A percentile compares a stretch with the other conserved stretches of the same genome.
These are phyloP conservation scores for Kuschelorhynchus macadamiae DNA, from an alignment of 2,888 invertebrate species.

Conservation along the genomic window DNA sequence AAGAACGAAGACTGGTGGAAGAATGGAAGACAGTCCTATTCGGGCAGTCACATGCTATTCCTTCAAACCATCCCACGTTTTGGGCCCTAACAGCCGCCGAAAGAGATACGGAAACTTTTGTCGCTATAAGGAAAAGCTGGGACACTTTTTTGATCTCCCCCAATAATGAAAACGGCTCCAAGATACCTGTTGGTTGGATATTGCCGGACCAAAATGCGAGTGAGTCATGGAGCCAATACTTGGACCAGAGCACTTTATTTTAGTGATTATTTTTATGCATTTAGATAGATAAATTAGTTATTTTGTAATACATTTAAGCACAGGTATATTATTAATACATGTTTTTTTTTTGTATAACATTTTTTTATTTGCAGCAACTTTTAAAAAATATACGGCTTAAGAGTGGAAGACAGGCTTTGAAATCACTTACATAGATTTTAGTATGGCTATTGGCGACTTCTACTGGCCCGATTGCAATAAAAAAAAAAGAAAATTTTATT, in stretches of 20 bases:
- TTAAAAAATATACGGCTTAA: too few relatives aligned
- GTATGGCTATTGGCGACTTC: too few relatives aligned
- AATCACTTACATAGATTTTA: too few relatives aligned
- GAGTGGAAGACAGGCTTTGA: too few relatives aligned
- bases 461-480: too few relatives aligned
- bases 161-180: slow-evolving; percentile 70
- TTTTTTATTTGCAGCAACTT: too few relatives aligned
- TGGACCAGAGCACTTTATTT: slow-evolving; percentile 40
- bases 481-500: too few relatives aligned
- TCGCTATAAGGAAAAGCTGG: slow-evolving; percentile 70
- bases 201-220: slow-evolving; percentile 69
- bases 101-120: slow-evolving; percentile 67
- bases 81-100: slow-evolving; percentile 67
- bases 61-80: slow-evolving; percentile 59
- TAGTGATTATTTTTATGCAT: neutral
- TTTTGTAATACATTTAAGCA: too few relatives aligned
- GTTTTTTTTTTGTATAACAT: too few relatives aligned
- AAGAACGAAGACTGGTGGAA: slow-evolving; percentile 67
- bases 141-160: slow-evolving; percentile 71
- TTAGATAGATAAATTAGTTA: too few relatives aligned
- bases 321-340: too few relatives aligned
- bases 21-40: slow-evolving; percentile 75
- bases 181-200: slow-evolving; percentile 82
- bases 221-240: slow-evolving; percentile 62
- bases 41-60: slow-evolving; percentile 67